Conservation (phyloP, 2,797 vertebrate species). For the Aulostomus chinensis region DNA sequence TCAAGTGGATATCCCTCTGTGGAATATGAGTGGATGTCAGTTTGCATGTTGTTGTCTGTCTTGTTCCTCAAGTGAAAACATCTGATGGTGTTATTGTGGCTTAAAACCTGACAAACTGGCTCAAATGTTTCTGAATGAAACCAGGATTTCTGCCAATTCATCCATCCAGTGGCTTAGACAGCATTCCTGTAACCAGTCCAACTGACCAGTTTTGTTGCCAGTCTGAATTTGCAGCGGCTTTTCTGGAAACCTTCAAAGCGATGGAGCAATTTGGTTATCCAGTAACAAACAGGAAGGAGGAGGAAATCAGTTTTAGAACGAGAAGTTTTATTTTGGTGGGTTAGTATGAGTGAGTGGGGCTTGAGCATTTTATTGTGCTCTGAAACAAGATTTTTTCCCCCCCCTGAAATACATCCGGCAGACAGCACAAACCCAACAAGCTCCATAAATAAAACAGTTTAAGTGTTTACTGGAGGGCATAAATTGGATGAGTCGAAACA, state of each 20-base stretch:
- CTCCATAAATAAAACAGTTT: conserved; percentile 19
- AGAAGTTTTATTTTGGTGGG: background rate
- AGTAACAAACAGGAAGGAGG: background rate
- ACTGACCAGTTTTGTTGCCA: background rate
- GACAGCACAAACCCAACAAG: conserved; percentile 4
- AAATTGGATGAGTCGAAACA: conserved; percentile 22
- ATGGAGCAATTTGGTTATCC: background rate
- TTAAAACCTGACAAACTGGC: background rate
- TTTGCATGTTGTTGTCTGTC: background rate
- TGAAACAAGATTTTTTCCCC: no score
- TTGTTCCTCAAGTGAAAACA: conserved; percentile 2
- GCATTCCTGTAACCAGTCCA: background rate
- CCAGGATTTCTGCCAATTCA: background rate
- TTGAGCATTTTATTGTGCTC: background rate
- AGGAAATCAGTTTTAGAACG: background rate
- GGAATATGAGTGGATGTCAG: background rate
- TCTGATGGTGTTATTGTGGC: no score
- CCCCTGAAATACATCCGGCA: conserved; percentile 7
- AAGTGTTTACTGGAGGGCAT: conserved; percentile 19
- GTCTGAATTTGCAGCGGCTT: background rate
- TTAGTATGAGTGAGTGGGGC: background rate
- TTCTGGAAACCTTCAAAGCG: background rate
- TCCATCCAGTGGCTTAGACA: background rate
- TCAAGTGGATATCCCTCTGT: no score
- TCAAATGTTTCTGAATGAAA: background rate